Base-by-base conservation (phyloP, 2,888 invertebrate genomes). In the Drosophila prolongata region DNA sequence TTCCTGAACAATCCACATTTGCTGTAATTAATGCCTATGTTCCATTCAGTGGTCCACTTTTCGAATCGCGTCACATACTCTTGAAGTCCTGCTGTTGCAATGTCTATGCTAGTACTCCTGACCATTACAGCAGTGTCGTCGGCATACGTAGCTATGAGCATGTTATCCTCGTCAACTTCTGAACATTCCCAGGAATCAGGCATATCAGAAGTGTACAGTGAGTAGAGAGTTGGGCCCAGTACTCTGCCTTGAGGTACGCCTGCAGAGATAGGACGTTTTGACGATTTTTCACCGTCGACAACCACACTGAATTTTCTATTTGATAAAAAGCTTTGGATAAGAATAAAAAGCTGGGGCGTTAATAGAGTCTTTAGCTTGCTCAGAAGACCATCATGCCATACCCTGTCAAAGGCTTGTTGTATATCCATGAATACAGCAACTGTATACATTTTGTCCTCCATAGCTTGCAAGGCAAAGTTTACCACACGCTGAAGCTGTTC, bases 341-440 rank as follows among this genome's bases (percentile, higher is more conserved):
- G 6, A 1, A 5, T 9, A 37, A 37, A 37, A 37, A 37, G 35
- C 35, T 37, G 35, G 3, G 35, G 35, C 35, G 35, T 37, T 2
- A 37, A 10, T 9, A 37, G 35, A 10, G 6, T 8, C 35, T 37
- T 37, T 4, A 11, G 11, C 49, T 14, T 11, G 6, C 4, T 11
- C 10, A 49, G 34, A 3, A 49, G 14, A 3, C 49, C 49, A 11
- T 49, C 49, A 6, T 49, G 14, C 49, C 49, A 34, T 14, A 34
- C 49, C 34, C 49, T 49, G 6, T 34, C 49, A 34, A 49, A 49
- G 11, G 34, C 14, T 49, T 14, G 34, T 9, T 44, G 13, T 5
- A 24, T 44, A 9, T 44, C 44, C 44, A 44, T 44, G 6, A 44
- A 44, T 10, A 37, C 44, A 44, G 44, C 24, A 11, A 44, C 19